Conservation (phyloP, 1,140 invertebrate species). For the Helicoverpa zea region DNA sequence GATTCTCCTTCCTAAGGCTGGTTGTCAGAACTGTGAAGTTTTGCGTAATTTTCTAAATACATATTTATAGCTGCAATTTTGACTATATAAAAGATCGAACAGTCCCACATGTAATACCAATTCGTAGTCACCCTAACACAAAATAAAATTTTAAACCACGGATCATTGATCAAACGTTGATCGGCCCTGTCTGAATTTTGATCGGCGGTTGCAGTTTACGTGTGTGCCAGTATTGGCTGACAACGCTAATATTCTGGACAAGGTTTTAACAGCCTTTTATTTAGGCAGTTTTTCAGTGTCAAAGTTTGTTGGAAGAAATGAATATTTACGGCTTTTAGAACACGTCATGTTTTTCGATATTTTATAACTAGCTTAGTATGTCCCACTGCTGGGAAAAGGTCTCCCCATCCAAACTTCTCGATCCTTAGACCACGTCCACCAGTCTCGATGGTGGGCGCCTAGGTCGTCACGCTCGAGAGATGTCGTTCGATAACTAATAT, state of each 20-base stretch:
- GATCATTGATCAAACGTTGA: conserved; percentile 38
- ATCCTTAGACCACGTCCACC: no score
- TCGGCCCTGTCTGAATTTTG: conserved; percentile 24
- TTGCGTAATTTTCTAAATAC: no score
- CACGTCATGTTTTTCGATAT: no score
- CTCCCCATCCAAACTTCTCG: no score
- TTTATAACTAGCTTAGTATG: no score
- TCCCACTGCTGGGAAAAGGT: no score
- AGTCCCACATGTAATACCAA: not conserved
- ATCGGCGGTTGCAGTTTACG: conserved; percentile 13
- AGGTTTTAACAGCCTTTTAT: not conserved
- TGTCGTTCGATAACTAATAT: no score
- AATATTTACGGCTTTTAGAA: not conserved
- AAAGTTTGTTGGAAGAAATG: not conserved
- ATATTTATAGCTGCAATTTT: no score
- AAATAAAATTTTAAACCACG: conserved; percentile 36
- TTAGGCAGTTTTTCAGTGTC: not conserved
- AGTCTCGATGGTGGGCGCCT: no score
- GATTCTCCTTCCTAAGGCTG: no score
- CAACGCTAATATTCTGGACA: not conserved
- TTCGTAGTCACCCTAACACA: not conserved
- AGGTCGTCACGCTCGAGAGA: no score
- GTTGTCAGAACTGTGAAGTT: no score
- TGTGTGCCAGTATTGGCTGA: not conserved
- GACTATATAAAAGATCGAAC: not conserved